phyloP scores from a whole-genome alignment of 2,797 vertebrate species.

The Euthynnus affinis region DNA sequence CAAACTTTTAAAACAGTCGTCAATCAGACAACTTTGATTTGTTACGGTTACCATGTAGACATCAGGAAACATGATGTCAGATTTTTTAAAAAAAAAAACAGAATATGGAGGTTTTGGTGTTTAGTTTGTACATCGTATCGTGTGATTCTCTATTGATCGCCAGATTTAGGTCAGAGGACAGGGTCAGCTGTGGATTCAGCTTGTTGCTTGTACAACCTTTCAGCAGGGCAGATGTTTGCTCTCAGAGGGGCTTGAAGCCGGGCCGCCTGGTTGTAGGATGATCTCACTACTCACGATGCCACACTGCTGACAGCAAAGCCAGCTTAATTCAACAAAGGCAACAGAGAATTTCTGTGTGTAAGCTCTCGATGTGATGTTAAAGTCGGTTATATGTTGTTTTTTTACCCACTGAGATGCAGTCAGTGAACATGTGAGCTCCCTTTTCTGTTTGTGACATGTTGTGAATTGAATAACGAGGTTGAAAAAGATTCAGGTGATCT shows the following conservation, averaged over 20 bases:
- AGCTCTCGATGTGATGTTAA: slow-evolving; percentile 36
- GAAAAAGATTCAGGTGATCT: slow-evolving; percentile 55
- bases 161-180: slow-evolving; percentile 72
- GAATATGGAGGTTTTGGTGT: background rate
- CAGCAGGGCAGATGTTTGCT: slow-evolving; percentile 71
- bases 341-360: slow-evolving; percentile 48
- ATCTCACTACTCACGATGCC: slow-evolving; percentile 65
- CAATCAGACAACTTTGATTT: background rate
- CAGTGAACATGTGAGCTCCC: background rate
- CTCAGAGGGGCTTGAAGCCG: slow-evolving; percentile 59
- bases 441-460: slow-evolving; percentile 10
- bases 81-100: background rate
- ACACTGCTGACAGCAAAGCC: slow-evolving; percentile 68
- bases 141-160: slow-evolving; percentile 34
- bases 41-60: background rate
- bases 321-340: slow-evolving; percentile 69
- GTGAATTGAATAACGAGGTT: slow-evolving; percentile 22
- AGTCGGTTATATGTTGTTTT: slow-evolving; percentile 22
- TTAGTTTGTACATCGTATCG: slow-evolving; percentile 3
- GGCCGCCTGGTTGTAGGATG: slow-evolving; percentile 70
- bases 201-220: slow-evolving; percentile 62
- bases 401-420: slow-evolving; percentile 5
- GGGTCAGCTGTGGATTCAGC: slow-evolving; percentile 62
- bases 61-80: background rate
- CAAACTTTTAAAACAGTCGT: background rate